Conservation (phyloP, 1,140 invertebrate species). For the Lepidurus arcticus region DNA sequence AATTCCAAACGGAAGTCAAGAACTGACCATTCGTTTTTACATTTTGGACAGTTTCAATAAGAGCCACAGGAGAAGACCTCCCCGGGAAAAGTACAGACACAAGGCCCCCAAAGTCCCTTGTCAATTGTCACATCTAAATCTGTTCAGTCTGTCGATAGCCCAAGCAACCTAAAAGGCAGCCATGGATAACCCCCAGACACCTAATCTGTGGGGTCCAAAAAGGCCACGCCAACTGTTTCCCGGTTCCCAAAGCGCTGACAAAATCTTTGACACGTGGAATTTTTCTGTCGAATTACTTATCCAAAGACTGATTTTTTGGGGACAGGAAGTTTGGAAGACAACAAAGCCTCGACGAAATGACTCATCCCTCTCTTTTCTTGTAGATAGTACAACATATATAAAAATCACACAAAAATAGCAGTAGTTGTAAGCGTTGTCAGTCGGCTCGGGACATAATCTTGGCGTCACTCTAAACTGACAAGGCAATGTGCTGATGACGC, state of each 20-base stretch:
- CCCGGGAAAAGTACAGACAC: background rate
- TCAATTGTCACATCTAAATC: constrained; percentile 22
- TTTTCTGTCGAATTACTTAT: background rate
- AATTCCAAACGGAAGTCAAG: background rate
- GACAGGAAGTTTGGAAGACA: background rate
- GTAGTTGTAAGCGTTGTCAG: too few species aligned
- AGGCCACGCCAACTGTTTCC: background rate
- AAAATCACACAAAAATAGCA: too few species aligned
- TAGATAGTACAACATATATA: background rate
- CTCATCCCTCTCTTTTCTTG: background rate
- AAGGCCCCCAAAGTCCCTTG: background rate
- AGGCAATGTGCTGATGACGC: too few species aligned
- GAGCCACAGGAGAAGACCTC: background rate
- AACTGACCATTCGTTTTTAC: background rate
- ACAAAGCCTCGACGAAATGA: background rate
- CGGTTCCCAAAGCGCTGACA: constrained; percentile 1
- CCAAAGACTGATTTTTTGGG: background rate
- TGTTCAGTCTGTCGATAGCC: background rate
- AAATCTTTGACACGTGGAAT: background rate
- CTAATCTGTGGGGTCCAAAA: constrained; percentile 12
- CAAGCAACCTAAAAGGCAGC: background rate
- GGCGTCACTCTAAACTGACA: too few species aligned
- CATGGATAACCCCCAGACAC: background rate
- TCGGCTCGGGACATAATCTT: too few species aligned
- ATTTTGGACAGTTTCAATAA: background rate